A percentile compares a stretch with the other conserved stretches of the same genome.
Evolutionary conservation across 1,140 invertebrate species (phyloP).

Genomic region (Aphaenogaster floridana): DNA sequence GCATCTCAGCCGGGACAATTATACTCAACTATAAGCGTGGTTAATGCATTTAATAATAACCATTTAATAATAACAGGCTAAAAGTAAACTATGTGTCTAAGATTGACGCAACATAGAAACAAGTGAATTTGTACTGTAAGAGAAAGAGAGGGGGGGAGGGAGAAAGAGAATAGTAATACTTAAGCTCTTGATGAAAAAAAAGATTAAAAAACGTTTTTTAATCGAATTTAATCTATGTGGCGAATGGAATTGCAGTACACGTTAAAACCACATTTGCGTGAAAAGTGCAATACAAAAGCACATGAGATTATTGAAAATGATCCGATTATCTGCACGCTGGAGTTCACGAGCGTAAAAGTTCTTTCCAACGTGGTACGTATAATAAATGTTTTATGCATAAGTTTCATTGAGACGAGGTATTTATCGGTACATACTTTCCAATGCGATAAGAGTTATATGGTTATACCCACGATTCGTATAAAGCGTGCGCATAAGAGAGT

Average conservation of each 20-base stretch:
- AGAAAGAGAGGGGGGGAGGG: too few relatives aligned
- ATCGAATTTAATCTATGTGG: background rate
- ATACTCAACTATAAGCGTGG: background rate
- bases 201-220: background rate
- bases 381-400: conserved; percentile 27
- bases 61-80: background rate
- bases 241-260: background rate
- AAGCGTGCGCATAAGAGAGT: background rate
- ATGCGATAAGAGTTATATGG: background rate
- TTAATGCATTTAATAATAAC: conserved; percentile 48
- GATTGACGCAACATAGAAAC: conserved; percentile 14
- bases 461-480: conserved; percentile 10
- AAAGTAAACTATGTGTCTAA: conserved; percentile 51
- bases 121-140: background rate
- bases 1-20: background rate
- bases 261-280: background rate
- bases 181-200: too few relatives aligned
- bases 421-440: background rate
- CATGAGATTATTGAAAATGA: background rate
- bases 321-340: background rate
- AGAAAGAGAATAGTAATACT: too few relatives aligned
- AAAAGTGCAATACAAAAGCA: background rate
- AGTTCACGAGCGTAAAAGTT: background rate
- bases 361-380: background rate
- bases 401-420: background rate